phyloP scores from a whole-genome alignment of 2,797 vertebrate species.

The Carapus acus region DNA sequence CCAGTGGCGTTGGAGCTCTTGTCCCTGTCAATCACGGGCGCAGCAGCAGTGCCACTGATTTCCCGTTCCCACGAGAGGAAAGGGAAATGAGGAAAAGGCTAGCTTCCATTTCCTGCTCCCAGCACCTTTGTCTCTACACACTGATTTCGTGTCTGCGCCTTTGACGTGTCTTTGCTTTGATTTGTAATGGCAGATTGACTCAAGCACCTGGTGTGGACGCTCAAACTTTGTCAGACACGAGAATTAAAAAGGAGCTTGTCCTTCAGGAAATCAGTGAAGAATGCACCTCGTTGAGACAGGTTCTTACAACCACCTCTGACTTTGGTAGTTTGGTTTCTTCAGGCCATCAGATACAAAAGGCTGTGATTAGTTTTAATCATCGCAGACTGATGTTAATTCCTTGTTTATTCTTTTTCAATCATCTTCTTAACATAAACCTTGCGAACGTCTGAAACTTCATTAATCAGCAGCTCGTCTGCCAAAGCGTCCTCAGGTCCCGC shows the following conservation, averaged over 20 bases:
- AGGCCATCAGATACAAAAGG: constrained; percentile 26
- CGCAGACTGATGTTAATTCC: constrained; percentile 17
- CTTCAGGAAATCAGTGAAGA: too few relatives aligned
- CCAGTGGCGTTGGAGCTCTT: constrained; percentile 36
- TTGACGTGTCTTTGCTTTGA: too few relatives aligned
- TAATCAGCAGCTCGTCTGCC: constrained; percentile 13
- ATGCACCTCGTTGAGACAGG: too few relatives aligned
- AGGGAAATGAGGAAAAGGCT: constrained; percentile 9
- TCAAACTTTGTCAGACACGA: too few relatives aligned
- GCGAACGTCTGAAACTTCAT: constrained; percentile 27
- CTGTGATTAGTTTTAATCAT: constrained; percentile 28
- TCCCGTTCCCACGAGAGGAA: constrained; percentile 26
- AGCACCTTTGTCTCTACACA: constrained; percentile 38
- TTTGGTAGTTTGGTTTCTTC: too few relatives aligned
- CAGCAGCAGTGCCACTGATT: constrained; percentile 30
- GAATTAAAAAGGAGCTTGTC: too few relatives aligned
- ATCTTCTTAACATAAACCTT: constrained; percentile 19
- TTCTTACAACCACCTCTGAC: too few relatives aligned
- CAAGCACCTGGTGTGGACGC: too few relatives aligned
- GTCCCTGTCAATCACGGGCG: constrained; percentile 59
- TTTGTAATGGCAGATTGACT: too few relatives aligned
- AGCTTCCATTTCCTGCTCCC: not conserved
- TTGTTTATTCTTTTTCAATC: constrained; percentile 29
- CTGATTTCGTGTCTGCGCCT: constrained; percentile 31
- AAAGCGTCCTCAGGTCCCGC: constrained; percentile 4